phyloP scores from a whole-genome alignment of 1,140 invertebrate species.

The Diachasma alloeum region DNA sequence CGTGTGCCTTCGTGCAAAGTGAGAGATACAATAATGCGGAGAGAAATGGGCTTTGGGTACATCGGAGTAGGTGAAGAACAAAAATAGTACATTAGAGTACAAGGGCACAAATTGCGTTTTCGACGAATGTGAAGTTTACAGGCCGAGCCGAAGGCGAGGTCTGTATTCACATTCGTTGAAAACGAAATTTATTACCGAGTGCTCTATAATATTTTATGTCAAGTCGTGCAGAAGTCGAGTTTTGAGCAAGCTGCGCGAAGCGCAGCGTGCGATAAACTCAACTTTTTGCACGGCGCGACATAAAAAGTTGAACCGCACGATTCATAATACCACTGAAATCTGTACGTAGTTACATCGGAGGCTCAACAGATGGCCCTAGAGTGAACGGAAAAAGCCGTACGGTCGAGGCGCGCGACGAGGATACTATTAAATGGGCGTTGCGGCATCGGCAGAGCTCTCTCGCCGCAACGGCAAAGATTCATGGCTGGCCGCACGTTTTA shows the following conservation, averaged over 20 bases:
- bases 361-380: slow-evolving; percentile 55
- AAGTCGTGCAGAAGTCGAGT: no score
- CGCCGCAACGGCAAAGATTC: slow-evolving; percentile 54
- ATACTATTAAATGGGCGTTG: slow-evolving; percentile 63
- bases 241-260: no score
- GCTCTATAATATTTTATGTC: no score
- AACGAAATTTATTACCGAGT: no score
- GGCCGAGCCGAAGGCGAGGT: no score
- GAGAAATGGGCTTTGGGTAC: not conserved
- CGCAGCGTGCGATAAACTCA: no score
- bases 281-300: no score
- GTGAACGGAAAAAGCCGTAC: slow-evolving; percentile 48
- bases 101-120: no score
- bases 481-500: slow-evolving; percentile 54
- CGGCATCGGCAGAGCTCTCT: slow-evolving; percentile 43
- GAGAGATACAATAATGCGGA: slow-evolving; percentile 7
- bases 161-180: no score
- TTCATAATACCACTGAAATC: slow-evolving; percentile 22
- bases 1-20: not conserved
- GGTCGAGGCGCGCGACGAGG: slow-evolving; percentile 34
- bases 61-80: not conserved
- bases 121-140: no score
- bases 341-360: slow-evolving; percentile 4
- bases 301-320: not conserved
- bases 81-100: no score